Evolutionary conservation across 2,888 invertebrate species (phyloP).

Genomic region (Venustoraphidia nigricollis): DNA sequence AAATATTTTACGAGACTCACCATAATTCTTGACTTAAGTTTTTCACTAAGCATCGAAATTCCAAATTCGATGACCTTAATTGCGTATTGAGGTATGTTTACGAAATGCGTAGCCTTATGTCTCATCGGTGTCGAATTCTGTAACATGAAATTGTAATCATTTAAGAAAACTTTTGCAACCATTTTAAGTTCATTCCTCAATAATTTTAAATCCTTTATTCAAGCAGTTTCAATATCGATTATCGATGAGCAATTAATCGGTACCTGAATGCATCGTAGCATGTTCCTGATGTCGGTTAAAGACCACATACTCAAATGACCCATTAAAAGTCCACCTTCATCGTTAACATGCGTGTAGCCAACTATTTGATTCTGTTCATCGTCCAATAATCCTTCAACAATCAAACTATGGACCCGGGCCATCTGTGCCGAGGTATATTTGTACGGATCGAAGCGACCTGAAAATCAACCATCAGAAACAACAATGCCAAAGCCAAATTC

Average conservation of each 20-base stretch:
- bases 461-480: background rate
- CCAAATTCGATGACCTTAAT: constrained; percentile 71
- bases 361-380: constrained; percentile 71
- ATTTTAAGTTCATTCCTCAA: no score
- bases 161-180: background rate
- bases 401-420: constrained; percentile 70
- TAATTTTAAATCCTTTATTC: no score
- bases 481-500: background rate
- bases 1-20: constrained; percentile 31
- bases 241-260: no score
- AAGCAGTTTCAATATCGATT: no score
- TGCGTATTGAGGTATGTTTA: constrained; percentile 70
- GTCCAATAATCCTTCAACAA: constrained; percentile 72
- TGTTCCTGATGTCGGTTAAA: constrained; percentile 57
- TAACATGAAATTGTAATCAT: constrained; percentile 17
- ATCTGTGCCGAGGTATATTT: constrained; percentile 67
- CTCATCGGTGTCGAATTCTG: constrained; percentile 82
- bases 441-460: constrained; percentile 60
- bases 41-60: constrained; percentile 67
- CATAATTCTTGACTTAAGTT: constrained; percentile 64
- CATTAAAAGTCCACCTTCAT: constrained; percentile 71
- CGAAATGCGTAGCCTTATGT: constrained; percentile 75
- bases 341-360: constrained; percentile 73
- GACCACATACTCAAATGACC: constrained; percentile 73
- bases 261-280: constrained; percentile 65